Conservation (phyloP, 2,113 vertebrate genomes). For the Psittacara wagleri region DNA sequence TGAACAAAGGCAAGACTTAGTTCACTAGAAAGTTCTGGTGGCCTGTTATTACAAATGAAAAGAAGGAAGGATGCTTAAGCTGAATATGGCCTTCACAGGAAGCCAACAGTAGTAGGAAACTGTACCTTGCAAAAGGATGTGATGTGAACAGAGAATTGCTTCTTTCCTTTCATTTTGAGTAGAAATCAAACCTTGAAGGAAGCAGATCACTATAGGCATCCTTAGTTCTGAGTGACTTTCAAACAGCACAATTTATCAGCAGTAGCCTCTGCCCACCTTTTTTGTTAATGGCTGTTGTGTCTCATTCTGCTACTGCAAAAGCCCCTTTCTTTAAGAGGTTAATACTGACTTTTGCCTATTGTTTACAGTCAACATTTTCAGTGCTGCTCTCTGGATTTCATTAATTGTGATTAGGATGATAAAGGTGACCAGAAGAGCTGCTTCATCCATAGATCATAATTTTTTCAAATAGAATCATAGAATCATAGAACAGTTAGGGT, state of each 20-base stretch:
- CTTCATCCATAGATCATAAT: background rate
- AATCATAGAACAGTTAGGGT: too few relatives aligned
- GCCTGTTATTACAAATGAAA: background rate
- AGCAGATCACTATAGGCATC: background rate
- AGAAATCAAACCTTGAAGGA: background rate
- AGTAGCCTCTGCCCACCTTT: background rate
- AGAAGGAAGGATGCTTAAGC: background rate
- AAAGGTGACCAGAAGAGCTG: background rate
- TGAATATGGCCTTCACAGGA: background rate
- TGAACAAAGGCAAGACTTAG: background rate
- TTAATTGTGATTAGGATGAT: background rate
- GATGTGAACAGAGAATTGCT: background rate
- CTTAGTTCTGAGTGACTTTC: background rate
- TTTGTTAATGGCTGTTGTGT: background rate
- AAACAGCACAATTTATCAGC: background rate
- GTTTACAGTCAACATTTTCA: background rate
- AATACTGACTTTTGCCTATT: background rate
- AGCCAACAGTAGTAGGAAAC: background rate
- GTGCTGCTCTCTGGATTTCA: background rate
- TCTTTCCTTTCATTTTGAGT: background rate
- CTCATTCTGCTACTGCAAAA: background rate
- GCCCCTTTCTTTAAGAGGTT: background rate
- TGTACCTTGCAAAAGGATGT: background rate
- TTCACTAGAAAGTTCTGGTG: background rate
- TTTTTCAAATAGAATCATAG: background rate